These are phyloP conservation scores for Lithophane semibrunnea DNA, from an alignment of 2,888 invertebrate genomes.

Conservation along the genomic window DNA sequence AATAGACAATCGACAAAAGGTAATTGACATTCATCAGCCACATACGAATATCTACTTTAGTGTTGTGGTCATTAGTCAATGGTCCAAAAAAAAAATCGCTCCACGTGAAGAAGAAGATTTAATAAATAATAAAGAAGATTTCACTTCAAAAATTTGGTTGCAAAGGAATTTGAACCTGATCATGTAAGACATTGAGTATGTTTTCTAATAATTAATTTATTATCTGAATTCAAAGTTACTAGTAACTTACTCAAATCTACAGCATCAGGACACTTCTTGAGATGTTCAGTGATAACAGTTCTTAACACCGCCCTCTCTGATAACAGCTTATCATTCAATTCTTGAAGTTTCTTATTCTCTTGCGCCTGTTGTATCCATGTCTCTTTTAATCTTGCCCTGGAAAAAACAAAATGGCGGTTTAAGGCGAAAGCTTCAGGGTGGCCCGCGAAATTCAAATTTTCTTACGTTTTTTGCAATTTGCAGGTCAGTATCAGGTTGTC, in stretches of 20 bases:
- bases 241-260: conserved; percentile 77
- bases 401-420: conserved; percentile 30
- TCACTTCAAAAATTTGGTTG: not conserved
- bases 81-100: not conserved
- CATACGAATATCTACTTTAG: too few species aligned
- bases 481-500: too few species aligned
- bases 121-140: too few species aligned
- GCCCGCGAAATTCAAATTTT: too few species aligned
- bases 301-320: conserved; percentile 77
- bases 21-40: too few species aligned
- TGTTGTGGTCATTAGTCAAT: too few species aligned
- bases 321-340: conserved; percentile 75
- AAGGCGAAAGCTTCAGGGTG: too few species aligned
- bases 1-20: too few species aligned
- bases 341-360: conserved; percentile 77
- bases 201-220: not conserved
- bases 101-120: too few species aligned
- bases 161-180: not conserved
- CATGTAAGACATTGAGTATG: not conserved
- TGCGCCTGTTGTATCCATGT: conserved; percentile 72
- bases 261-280: conserved; percentile 77
- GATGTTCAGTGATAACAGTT: conserved; percentile 77
- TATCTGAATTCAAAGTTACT: not conserved
- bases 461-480: too few species aligned
- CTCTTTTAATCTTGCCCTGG: conserved; percentile 82